Base-by-base conservation (phyloP, 2,113 vertebrate genomes). In the Indicator maculatus region DNA sequence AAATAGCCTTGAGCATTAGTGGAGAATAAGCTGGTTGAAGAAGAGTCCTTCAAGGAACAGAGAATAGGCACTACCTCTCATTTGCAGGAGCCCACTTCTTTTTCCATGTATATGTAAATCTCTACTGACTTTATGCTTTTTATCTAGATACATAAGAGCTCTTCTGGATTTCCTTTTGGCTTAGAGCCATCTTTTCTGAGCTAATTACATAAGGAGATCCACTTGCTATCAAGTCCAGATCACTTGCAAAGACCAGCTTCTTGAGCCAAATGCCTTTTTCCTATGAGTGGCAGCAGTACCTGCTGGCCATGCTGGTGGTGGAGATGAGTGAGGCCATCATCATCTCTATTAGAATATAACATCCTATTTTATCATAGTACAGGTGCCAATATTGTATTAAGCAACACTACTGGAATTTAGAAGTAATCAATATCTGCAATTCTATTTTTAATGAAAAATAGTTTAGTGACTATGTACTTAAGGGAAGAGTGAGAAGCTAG, bases 391-490 rank as follows among this genome's bases (percentile, higher is more conserved):
- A 56, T 24, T 3, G 1, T 47, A n/a, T 83, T 83, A 71, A 69
- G 60, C 47, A 80, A 82, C 61, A 59, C 41, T 65, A 36, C 47
- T 70, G 41, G 67, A 85, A 74, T 60, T 83, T 86, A 27, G 63
- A 91, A 92, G 21, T 33, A 80, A 93, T 93, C 82, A 91, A 89
- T 93, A 89, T 23, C 20, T 70, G 24, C 2, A 6, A 85, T 93
- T 83, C 83, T 18, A 33, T 85, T 89, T 65, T 70, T 87, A 87
- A 70, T n/a, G 83, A 52, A 79, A 93, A 88, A 53, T 61, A 31
- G 31, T 94, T 95, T 81, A 92, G 75, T 36, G 80, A 83, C 72
- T 80, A 2, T 12, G 27, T 86, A 58, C 56, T 83, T 86, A 93
- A 90, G 19, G 41, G 41, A 91, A 77, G 60, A 56, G 10, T 11